Evolutionary conservation across 2,797 vertebrate genomes (phyloP), one percentile per base, ranked within the genome.

Genomic region (Vireo griseus): DNA sequence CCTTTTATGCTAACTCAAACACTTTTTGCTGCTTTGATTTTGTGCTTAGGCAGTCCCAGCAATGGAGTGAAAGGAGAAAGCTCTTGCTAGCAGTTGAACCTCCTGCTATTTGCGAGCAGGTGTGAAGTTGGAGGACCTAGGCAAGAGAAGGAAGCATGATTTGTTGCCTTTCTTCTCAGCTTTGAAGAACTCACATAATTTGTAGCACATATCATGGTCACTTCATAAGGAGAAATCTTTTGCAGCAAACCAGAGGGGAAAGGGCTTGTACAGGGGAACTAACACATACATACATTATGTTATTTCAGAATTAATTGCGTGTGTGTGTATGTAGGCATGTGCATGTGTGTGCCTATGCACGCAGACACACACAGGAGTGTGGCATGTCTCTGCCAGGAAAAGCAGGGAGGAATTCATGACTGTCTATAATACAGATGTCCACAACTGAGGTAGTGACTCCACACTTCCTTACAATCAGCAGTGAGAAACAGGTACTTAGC

Each of bases 401-500:
- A 63, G 24, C 51, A 75, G 19, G 13, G 26, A 83, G 31, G 25
- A 75, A 58, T 47, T 81, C 17, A 40, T 6, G 57, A 37, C 58
- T 88, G 5, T n/a, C 26, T 18, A 16, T 24, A 52, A 29, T 28
- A 62, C 47, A 55, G 13, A 42, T 42, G 28, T n/a, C 45, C 35
- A 50, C 42, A 81, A 61, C 25, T 54, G 22, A 77, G 7, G 29
- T 54, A 37, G 29, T 65, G 42, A 29, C 62, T 90, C 28, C 50
- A 54, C 13, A 19, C 31, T 65, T 91, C 57, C 61, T 86, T 39
- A 20, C 33, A 72, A 82, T 31, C 54, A 52, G 21, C 21, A 26
- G 50, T 42, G 57, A 90, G 83, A 90, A 93, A 65, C 14, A 80
- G 31, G 67, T 44, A 79, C 47, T 54, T 78, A 95, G 57, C 61